Percentiles rank a stretch among this genome's conserved stretches.
phyloP scores from a whole-genome alignment of 2,113 vertebrate genomes.

The Cheilinus undulatus region DNA sequence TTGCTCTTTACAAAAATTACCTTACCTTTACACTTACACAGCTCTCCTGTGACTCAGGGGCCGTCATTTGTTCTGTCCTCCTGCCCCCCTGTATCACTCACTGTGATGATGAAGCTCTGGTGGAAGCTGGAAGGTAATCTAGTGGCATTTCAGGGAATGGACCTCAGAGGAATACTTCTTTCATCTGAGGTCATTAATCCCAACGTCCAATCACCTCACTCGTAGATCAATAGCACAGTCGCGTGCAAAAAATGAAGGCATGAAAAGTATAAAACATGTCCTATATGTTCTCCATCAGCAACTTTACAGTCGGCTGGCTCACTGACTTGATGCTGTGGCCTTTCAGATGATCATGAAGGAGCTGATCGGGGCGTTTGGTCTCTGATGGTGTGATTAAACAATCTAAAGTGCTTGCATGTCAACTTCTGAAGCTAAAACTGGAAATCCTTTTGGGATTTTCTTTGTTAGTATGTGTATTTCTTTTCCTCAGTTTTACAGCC shows the following conservation, averaged over 20 bases:
- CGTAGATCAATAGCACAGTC: conserved; percentile 80
- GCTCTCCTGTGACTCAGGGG: conserved; percentile 68
- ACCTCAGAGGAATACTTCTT: conserved; percentile 79
- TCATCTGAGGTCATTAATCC: conserved; percentile 82
- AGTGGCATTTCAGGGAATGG: conserved; percentile 79
- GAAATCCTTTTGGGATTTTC: background rate
- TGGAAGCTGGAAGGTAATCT: conserved; percentile 78
- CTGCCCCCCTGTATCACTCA: conserved; percentile 54
- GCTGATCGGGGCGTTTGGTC: conserved; percentile 52
- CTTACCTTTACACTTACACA: conserved; percentile 65
- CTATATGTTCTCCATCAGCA: conserved; percentile 61
- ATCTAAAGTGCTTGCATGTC: conserved; percentile 36
- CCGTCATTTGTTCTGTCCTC: conserved; percentile 58
- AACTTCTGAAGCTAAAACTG: conserved; percentile 7
- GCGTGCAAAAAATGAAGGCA: conserved; percentile 69
- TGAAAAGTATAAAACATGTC: conserved; percentile 73
- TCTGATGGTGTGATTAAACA: conserved; percentile 33
- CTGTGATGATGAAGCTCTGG: conserved; percentile 75
- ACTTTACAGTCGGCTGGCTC: conserved; percentile 63
- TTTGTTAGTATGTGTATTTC: background rate
- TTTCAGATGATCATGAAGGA: conserved; percentile 54
- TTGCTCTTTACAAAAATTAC: conserved; percentile 74
- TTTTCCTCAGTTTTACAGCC: conserved; percentile 15
- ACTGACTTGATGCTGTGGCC: conserved; percentile 50
- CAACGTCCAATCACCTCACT: conserved; percentile 76